Conservation (phyloP, 1,140 invertebrate genomes). For the Drosophila setifemur region DNA sequence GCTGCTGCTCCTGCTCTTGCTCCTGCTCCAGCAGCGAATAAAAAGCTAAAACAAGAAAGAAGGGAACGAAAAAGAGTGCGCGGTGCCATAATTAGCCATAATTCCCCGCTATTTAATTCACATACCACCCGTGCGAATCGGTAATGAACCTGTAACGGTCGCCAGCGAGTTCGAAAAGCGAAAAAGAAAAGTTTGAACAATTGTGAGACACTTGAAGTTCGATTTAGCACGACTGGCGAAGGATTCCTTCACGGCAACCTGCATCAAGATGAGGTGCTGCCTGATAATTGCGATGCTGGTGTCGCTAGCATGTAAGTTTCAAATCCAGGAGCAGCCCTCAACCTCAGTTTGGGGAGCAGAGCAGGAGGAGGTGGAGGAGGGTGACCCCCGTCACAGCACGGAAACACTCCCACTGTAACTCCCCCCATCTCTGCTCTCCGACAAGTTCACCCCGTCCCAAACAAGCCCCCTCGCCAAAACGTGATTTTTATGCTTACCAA, state of each 20-base stretch:
- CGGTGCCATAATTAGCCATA: no score
- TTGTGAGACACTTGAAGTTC: not conserved
- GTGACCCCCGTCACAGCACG: not conserved
- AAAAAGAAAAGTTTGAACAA: not conserved
- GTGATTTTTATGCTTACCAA: not conserved
- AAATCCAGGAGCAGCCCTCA: not conserved
- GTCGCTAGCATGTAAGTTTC: slow-evolving; percentile 59
- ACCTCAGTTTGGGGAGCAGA: not conserved
- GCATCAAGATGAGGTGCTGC: slow-evolving; percentile 55
- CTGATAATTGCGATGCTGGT: slow-evolving; percentile 55
- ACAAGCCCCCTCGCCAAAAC: not conserved
- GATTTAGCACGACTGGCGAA: no score
- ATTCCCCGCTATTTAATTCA: no score
- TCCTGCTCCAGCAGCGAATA: no score
- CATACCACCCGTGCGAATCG: no score
- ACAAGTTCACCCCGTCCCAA: not conserved
- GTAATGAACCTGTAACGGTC: no score
- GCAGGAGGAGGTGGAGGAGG: not conserved
- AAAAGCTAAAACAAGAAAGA: no score
- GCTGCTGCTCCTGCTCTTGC: no score
- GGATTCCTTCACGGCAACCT: not conserved
- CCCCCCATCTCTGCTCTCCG: not conserved
- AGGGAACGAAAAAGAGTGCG: no score
- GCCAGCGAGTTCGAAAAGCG: no score
- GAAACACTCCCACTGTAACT: no score